Evolutionary conservation across 2,797 vertebrate genomes (phyloP).

Genomic region (Gallirallus australis): DNA sequence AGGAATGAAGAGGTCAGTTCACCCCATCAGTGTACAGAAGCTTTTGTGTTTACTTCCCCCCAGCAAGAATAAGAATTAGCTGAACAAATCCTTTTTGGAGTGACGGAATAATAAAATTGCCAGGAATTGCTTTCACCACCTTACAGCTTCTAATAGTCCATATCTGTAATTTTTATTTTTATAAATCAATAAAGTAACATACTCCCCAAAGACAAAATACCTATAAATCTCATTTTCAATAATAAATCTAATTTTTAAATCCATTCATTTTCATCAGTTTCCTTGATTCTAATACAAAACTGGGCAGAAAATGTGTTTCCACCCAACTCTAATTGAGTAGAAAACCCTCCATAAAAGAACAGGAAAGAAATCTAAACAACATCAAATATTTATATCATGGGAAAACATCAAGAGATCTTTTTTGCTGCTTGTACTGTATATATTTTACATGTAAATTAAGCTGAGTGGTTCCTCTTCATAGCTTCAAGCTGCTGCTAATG

Average conservation of each 20-base stretch:
- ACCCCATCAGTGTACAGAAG: background rate
- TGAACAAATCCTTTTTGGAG: slow-evolving; percentile 52
- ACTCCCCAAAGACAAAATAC: slow-evolving; percentile 48
- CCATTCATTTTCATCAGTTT: slow-evolving; percentile 42
- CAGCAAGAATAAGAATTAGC: slow-evolving; percentile 18
- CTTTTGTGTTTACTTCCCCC: slow-evolving; percentile 11
- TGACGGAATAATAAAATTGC: slow-evolving; percentile 29
- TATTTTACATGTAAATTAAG: slow-evolving; percentile 63
- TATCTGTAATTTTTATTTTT: slow-evolving; percentile 43
- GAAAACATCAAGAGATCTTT: slow-evolving; percentile 60
- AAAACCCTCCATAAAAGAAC: slow-evolving; percentile 40
- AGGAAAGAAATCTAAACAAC: slow-evolving; percentile 64
- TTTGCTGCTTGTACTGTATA: slow-evolving; percentile 42
- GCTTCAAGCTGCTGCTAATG: slow-evolving; percentile 41
- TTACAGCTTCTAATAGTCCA: slow-evolving; percentile 35
- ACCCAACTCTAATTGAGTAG: slow-evolving; percentile 47
- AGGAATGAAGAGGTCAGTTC: background rate
- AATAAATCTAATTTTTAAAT: slow-evolving; percentile 58
- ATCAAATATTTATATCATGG: slow-evolving; percentile 74
- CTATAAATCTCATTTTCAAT: slow-evolving; percentile 55
- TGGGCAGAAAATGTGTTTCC: slow-evolving; percentile 46
- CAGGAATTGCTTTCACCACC: slow-evolving; percentile 36
- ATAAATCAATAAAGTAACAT: background rate
- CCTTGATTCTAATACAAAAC: background rate
- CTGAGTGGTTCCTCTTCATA: slow-evolving; percentile 44